These are phyloP conservation scores for Drosophila rhopaloa DNA, from an alignment of 1,140 invertebrate genomes.

Conservation along the genomic window DNA sequence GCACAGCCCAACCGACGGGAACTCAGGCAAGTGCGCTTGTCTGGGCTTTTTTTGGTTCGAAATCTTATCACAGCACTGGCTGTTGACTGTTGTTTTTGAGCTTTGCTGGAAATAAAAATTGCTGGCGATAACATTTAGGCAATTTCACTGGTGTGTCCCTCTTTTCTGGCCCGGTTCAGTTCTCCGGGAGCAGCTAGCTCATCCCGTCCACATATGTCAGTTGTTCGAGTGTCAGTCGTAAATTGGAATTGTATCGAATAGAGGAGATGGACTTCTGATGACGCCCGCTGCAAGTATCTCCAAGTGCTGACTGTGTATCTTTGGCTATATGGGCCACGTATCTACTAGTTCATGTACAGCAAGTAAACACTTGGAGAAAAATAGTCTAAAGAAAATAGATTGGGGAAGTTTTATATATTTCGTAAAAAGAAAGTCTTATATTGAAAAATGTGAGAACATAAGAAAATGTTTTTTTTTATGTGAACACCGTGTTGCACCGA, in stretches of 20 bases:
- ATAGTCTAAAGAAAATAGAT: neutral
- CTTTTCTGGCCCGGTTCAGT: slow-evolving; percentile 32
- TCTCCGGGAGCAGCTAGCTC: slow-evolving; percentile 38
- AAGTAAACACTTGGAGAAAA: slow-evolving; percentile 9
- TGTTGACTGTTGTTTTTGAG: slow-evolving; percentile 75
- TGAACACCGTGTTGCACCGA: no score
- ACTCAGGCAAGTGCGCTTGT: slow-evolving; percentile 61
- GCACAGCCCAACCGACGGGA: slow-evolving; percentile 23
- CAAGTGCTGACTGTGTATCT: slow-evolving; percentile 28
- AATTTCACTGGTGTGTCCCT: slow-evolving; percentile 22
- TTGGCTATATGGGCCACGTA: slow-evolving; percentile 37
- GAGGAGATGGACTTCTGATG: slow-evolving; percentile 26
- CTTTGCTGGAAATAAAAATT: slow-evolving; percentile 65
- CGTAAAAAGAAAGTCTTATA: no score
- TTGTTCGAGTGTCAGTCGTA: slow-evolving; percentile 31
- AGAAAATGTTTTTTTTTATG: no score
- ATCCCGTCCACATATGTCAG: slow-evolving; percentile 35
- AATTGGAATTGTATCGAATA: slow-evolving; percentile 52
- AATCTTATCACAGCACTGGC: slow-evolving; percentile 62
- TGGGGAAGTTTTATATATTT: neutral
- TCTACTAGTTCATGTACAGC: slow-evolving; percentile 16
- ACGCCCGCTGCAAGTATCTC: slow-evolving; percentile 28
- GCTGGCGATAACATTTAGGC: slow-evolving; percentile 65
- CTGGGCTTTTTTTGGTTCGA: slow-evolving; percentile 46
- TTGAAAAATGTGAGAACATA: no score